These are phyloP conservation scores for Polyploca ridens DNA, from an alignment of 2,888 invertebrate genomes.

Conservation along the genomic window DNA sequence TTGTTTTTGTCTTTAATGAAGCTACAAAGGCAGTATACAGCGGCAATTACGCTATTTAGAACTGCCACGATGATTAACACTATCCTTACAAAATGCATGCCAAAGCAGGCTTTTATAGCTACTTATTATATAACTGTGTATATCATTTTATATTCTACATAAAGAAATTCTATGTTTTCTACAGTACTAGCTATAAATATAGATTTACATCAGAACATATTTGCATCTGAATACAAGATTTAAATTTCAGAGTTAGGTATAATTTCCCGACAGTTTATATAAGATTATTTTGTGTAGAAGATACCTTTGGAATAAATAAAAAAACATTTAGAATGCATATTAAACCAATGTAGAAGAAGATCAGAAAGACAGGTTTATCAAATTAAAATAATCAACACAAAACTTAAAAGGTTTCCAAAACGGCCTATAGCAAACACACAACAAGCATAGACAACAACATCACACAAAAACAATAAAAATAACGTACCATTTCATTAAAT, in stretches of 20 bases:
- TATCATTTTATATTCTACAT: conserved; percentile 26
- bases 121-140: conserved; percentile 33
- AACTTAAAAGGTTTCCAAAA: conserved; percentile 79
- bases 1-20: conserved; percentile 40
- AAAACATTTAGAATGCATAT: conserved; percentile 39
- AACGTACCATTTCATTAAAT: conserved; percentile 65
- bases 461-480: conserved; percentile 70
- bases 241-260: background rate
- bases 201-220: conserved; percentile 19
- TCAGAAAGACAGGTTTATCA: conserved; percentile 60
- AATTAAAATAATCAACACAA: conserved; percentile 47
- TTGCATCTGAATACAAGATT: conserved; percentile 18
- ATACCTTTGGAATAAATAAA: conserved; percentile 34
- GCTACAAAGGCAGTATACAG: conserved; percentile 57
- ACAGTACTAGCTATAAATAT: conserved; percentile 35
- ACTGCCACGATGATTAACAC: conserved; percentile 51
- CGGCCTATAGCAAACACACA: conserved; percentile 84
- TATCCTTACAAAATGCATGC: conserved; percentile 54
- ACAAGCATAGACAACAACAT: conserved; percentile 78
- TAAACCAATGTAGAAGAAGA: conserved; percentile 62
- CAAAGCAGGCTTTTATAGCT: conserved; percentile 55
- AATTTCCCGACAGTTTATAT: conserved; percentile 21
- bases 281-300: conserved; percentile 27
- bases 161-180: conserved; percentile 28
- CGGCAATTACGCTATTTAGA: conserved; percentile 58